These are phyloP conservation scores for Herpailurus yagouaroundi DNA, from an alignment of 2,113 vertebrate species.

Conservation along the genomic window DNA sequence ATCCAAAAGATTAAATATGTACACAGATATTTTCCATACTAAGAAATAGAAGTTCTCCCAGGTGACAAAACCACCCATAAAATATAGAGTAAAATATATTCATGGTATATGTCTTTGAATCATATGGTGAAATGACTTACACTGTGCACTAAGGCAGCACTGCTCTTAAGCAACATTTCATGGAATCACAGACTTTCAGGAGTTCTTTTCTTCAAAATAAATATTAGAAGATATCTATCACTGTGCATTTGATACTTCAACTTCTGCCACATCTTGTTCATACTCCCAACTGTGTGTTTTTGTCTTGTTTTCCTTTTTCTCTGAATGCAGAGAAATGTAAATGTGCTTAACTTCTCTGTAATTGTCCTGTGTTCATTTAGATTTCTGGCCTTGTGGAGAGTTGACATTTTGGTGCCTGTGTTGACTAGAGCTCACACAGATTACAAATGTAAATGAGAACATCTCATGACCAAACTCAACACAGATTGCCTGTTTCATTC, in stretches of 20 bases:
- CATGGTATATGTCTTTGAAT: background rate
- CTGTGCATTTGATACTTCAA: background rate
- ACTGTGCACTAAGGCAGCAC: background rate
- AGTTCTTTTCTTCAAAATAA: background rate
- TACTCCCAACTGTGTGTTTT: background rate
- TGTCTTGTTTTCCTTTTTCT: background rate
- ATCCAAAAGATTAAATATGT: background rate
- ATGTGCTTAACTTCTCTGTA: background rate
- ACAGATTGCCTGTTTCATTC: conserved; percentile 41
- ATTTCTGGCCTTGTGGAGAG: background rate
- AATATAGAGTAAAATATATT: background rate
- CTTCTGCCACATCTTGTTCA: background rate
- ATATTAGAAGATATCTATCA: background rate
- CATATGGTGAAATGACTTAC: background rate
- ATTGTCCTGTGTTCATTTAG: background rate
- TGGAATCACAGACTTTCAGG: background rate
- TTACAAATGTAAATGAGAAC: conserved; percentile 27
- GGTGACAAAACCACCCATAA: background rate
- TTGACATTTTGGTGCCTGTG: background rate
- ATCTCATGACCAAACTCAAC: conserved; percentile 50
- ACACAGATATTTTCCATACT: background rate
- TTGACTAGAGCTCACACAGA: background rate
- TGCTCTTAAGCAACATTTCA: background rate
- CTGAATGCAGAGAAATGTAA: background rate
- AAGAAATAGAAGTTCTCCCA: background rate